Conservation (phyloP, 2,888 invertebrate species). For the Eubasilissa splendida region DNA sequence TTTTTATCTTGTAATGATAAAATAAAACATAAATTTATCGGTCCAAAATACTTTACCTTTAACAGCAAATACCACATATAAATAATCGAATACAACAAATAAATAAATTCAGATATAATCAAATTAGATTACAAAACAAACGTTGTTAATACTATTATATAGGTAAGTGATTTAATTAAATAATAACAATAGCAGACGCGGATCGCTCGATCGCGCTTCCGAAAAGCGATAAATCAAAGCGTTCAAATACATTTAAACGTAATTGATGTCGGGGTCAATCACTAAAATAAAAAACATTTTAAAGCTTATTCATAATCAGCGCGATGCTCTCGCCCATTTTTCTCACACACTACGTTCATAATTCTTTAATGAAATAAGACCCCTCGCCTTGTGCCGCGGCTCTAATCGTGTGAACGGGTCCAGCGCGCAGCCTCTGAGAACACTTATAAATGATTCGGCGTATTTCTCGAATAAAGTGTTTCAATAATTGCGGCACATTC, state of each 20-base stretch:
- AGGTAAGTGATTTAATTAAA: not conserved
- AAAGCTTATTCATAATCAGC: slow-evolving; percentile 17
- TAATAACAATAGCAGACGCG: not conserved
- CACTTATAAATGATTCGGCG: slow-evolving; percentile 27
- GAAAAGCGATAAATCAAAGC: slow-evolving; percentile 3
- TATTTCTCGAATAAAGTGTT: slow-evolving; percentile 24
- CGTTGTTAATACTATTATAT: no score
- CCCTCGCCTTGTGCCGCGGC: not conserved
- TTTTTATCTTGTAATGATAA: not conserved
- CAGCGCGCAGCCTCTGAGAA: slow-evolving; percentile 1
- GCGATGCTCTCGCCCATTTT: not conserved
- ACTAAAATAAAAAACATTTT: not conserved
- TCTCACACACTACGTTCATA: slow-evolving; percentile 3
- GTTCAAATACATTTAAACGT: slow-evolving; percentile 1
- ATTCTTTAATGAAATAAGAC: slow-evolving; percentile 21
- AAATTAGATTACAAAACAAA: not conserved
- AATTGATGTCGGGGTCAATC: slow-evolving; percentile 13
- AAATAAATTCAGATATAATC: not conserved
- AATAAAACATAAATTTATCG: no score
- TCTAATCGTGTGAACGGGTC: slow-evolving; percentile 16
- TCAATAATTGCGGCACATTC: slow-evolving; percentile 18
- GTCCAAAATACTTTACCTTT: no score
- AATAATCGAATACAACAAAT: not conserved
- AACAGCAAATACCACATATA: no score
- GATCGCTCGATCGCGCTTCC: not conserved